A percentile compares a stretch with the other conserved stretches of the same genome.
phyloP scores from a whole-genome alignment of 2,888 invertebrate species.

The Salticus scenicus region DNA sequence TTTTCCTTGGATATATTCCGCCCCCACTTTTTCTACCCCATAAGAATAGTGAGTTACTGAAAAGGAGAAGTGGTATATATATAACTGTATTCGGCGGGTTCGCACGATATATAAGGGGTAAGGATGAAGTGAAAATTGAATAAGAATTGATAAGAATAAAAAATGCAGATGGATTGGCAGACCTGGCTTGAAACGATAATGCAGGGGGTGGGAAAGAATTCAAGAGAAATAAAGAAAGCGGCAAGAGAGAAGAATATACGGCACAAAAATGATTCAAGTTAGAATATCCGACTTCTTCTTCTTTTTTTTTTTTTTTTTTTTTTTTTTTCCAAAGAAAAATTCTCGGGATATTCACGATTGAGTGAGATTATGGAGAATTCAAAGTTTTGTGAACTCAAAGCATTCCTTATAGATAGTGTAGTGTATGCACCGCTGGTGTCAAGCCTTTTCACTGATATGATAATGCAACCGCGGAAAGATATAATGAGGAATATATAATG shows the following conservation, averaged over 20 bases:
- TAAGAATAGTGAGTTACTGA: not conserved
- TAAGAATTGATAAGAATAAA: slow-evolving; percentile 63
- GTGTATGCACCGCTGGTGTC: not conserved
- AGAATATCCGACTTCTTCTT: too few species aligned
- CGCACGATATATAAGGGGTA: slow-evolving; percentile 34
- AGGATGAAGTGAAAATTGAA: slow-evolving; percentile 66
- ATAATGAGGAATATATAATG: not conserved
- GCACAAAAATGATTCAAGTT: slow-evolving; percentile 6
- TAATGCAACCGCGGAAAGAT: not conserved
- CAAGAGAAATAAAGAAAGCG: not conserved
- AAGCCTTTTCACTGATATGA: not conserved
- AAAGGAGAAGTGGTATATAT: slow-evolving; percentile 39
- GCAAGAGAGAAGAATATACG: not conserved
- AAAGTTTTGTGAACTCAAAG: not conserved
- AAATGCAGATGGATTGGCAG: slow-evolving; percentile 65
- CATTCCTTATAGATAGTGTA: not conserved
- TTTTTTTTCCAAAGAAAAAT: too few species aligned
- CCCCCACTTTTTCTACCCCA: not conserved
- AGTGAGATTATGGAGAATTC: slow-evolving; percentile 7
- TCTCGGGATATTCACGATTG: not conserved
- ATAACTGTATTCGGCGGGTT: slow-evolving; percentile 52
- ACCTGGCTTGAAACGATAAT: slow-evolving; percentile 62
- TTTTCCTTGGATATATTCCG: slow-evolving; percentile 1
- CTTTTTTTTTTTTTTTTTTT: too few species aligned
- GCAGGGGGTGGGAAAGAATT: slow-evolving; percentile 6